Base-by-base conservation (phyloP, 2,797 vertebrate genomes). In the Chromobotia macracanthus region DNA sequence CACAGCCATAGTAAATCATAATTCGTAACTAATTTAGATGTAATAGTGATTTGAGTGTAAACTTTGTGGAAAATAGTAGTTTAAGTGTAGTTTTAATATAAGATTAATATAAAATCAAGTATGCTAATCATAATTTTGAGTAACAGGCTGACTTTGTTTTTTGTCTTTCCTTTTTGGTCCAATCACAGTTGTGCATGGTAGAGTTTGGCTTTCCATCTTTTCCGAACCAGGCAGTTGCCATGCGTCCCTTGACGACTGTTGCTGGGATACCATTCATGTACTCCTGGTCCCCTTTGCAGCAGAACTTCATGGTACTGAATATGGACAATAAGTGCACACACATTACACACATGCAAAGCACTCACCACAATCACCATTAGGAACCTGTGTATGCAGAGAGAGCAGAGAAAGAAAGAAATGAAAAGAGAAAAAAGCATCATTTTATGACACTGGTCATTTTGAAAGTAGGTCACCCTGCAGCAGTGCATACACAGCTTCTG, bases 261-360 rank as follows among this genome's bases (percentile, higher is more conserved):
- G 94, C 97, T 0, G 93, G 96, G 87, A 96, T 98, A 88, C 97
- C 97, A 84, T 98, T 99, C 87, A 99, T 99, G 97, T 97, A 98
- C 87, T 97, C 97, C 71, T 99, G 97, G 97, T 98, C 97, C 0
- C 97, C 97, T 53, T 94, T 99, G 82, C 97, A 99, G 91, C 95
- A 99, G 91, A 99, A 99, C 89, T 99, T 98, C 89, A 99, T 99
- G 97, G 97, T 99, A 94, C 64, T 80, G 51, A 38, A 73, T 84
- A 66, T 69, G 73, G 63, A 74, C 74, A 80, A 73, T 67, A 78
- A 67, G 58, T 46, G 19, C 25, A 68, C 72, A 79, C 44, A 63
- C 46, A 58, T 61, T n/a, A n/a, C n/a, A n/a, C 70, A 58, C 67
- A 77, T 48, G 38, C 75, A 56, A 75, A 58, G n/a, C 79, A 68